Evolutionary conservation across 2,797 vertebrate genomes (phyloP).

Genomic region (Epinephelus coioides): DNA sequence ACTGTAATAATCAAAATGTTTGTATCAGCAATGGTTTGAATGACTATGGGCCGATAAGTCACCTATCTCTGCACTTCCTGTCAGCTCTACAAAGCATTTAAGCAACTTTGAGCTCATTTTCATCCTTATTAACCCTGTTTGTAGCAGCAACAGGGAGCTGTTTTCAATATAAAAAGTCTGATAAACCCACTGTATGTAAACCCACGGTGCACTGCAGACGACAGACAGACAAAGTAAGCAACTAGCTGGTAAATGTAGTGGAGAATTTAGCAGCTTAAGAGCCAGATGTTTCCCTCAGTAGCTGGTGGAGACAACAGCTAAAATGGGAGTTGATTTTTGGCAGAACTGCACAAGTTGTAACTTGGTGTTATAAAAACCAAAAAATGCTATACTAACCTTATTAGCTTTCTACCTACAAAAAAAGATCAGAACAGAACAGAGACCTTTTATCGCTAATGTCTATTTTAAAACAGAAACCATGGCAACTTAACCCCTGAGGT

Average conservation of each 20-base stretch:
- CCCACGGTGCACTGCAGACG: neutral
- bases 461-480: neutral
- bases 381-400: too few species aligned
- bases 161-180: neutral
- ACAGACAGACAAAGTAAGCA: neutral
- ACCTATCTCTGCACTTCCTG: too few species aligned
- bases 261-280: too few species aligned
- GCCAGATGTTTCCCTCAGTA: too few species aligned
- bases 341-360: too few species aligned
- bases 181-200: neutral
- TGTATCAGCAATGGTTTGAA: too few species aligned
- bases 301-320: too few species aligned
- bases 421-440: too few species aligned
- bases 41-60: too few species aligned
- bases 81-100: neutral
- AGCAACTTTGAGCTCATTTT: neutral
- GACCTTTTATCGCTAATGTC: neutral
- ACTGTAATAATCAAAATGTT: neutral
- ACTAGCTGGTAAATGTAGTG: neutral
- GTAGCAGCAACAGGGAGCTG: neutral
- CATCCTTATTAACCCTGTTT: neutral
- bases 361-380: too few species aligned
- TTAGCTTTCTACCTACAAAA: too few species aligned
- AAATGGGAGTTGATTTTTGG: neutral
- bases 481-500: constrained; percentile 8